phyloP scores from a whole-genome alignment of 2,797 vertebrate genomes.

The Gymnothorax javanicus region DNA sequence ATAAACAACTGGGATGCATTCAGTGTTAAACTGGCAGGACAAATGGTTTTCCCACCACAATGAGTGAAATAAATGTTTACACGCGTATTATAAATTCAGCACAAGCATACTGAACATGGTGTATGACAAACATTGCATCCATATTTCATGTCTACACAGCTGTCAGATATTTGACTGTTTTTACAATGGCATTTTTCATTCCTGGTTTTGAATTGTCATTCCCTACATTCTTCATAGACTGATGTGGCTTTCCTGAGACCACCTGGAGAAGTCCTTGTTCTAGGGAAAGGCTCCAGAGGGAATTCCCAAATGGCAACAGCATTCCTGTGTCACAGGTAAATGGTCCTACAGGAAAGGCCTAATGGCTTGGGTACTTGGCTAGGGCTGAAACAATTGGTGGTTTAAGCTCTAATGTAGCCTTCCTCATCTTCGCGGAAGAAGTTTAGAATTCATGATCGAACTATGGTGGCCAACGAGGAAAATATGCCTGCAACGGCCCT shows the following conservation, averaged over 20 bases:
- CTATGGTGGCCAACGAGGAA: too few species aligned
- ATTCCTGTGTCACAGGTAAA: too few species aligned
- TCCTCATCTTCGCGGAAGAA: too few species aligned
- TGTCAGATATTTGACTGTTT: background rate
- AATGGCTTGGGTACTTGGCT: too few species aligned
- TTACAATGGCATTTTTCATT: background rate
- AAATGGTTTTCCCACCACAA: background rate
- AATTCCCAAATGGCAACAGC: slow-evolving; percentile 46
- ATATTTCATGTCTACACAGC: background rate
- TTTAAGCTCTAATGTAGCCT: too few species aligned
- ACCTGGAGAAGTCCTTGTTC: slow-evolving; percentile 70
- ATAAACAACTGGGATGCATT: background rate
- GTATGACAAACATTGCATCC: background rate
- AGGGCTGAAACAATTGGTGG: too few species aligned
- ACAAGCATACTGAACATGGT: background rate
- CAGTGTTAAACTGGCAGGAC: background rate
- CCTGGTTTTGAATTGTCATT: background rate
- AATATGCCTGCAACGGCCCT: too few species aligned
- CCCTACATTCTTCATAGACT: background rate
- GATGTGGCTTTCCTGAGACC: background rate
- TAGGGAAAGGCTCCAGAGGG: slow-evolving; percentile 70
- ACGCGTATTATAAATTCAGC: background rate
- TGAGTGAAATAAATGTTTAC: background rate
- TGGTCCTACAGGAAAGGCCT: too few species aligned
- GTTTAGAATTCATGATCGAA: too few species aligned